Percentiles rank a stretch among this genome's conserved stretches.
phyloP scores from a whole-genome alignment of 2,113 vertebrate species.

The Orthonyx spaldingii region DNA sequence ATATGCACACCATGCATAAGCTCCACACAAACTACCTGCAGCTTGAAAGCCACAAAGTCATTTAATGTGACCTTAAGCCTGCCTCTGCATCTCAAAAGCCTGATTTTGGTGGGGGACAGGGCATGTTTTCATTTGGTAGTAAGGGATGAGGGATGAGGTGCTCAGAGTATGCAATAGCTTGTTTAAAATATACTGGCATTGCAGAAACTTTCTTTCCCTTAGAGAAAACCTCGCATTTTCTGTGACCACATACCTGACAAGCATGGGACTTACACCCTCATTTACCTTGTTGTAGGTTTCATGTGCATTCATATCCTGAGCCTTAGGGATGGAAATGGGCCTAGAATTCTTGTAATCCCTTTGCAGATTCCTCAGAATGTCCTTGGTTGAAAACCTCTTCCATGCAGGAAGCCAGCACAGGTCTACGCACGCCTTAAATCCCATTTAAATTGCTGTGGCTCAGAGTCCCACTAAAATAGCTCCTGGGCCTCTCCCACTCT shows the following conservation, averaged over 20 bases:
- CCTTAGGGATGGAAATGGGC: background rate
- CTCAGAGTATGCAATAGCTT: background rate
- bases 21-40: background rate
- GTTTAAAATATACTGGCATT: background rate
- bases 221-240: background rate
- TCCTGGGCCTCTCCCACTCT: background rate
- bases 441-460: slow-evolving; percentile 40
- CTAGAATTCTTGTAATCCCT: background rate
- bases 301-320: slow-evolving; percentile 1
- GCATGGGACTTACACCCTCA: background rate
- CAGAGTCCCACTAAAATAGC: slow-evolving; percentile 27
- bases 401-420: background rate
- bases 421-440: background rate
- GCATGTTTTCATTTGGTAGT: background rate
- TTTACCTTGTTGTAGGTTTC: background rate
- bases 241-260: background rate
- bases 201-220: background rate
- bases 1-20: background rate
- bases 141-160: background rate
- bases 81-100: background rate
- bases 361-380: background rate
- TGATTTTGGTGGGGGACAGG: background rate
- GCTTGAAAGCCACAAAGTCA: background rate
- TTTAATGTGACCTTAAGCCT: background rate
- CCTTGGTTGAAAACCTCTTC: background rate